phyloP scores from a whole-genome alignment of 92 coral and sea anemone genomes.

The Desmophyllum pertusum region DNA sequence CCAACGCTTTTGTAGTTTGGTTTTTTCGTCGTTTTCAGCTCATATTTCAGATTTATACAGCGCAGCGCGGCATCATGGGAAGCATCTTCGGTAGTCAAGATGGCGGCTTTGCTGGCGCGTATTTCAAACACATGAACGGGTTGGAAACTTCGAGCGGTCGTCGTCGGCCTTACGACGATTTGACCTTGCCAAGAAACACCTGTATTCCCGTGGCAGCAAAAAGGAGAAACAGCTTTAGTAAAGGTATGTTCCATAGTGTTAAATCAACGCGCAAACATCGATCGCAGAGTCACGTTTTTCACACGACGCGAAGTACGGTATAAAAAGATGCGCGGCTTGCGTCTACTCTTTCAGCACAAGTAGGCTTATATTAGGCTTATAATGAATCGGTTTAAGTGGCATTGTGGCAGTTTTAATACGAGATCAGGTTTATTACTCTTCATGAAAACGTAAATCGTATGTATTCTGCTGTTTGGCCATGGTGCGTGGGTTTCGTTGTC shows the following conservation, averaged over 20 bases:
- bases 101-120: constrained; percentile 39
- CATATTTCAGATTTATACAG: background rate
- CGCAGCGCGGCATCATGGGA: constrained; percentile 30
- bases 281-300: no score
- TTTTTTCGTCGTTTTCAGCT: no score
- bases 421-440: background rate
- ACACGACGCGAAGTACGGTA: no score
- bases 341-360: background rate
- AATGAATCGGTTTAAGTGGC: background rate
- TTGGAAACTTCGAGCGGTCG: constrained; percentile 8
- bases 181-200: constrained; percentile 49
- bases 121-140: constrained; percentile 42
- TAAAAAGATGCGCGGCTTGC: no score
- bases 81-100: constrained; percentile 6
- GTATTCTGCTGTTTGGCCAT: background rate
- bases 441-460: background rate
- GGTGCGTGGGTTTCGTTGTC: background rate
- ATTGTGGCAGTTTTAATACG: background rate
- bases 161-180: constrained; percentile 20
- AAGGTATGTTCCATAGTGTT: constrained; percentile 11
- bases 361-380: background rate
- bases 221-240: constrained; percentile 55
- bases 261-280: background rate
- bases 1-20: no score
- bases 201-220: constrained; percentile 50